These are phyloP conservation scores for Equus przewalskii DNA, from an alignment of 2,113 vertebrate species.

Conservation along the genomic window DNA sequence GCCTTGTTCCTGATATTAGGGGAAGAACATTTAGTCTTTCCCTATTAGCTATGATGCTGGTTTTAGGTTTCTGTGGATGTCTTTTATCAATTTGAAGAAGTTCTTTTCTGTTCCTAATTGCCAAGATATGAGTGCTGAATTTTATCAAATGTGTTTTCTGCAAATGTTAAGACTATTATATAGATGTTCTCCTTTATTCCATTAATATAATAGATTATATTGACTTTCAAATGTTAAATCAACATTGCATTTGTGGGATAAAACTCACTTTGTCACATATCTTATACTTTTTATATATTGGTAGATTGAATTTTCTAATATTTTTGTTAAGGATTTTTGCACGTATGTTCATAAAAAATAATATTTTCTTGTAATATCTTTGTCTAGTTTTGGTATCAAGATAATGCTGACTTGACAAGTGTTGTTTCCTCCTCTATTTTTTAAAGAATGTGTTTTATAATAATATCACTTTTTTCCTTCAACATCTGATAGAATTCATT, in stretches of 20 bases:
- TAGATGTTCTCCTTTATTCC: no score
- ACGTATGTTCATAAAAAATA: no score
- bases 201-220: no score
- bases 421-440: neutral
- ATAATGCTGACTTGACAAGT: neutral
- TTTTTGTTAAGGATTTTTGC: no score
- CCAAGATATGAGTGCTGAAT: neutral
- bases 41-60: neutral
- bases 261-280: neutral
- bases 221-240: neutral
- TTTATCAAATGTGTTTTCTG: no score
- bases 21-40: neutral
- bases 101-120: conserved; percentile 1
- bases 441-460: neutral
- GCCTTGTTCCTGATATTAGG: neutral
- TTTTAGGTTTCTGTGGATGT: neutral
- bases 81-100: neutral
- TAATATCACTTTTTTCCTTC: neutral
- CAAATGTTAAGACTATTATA: no score
- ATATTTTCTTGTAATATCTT: no score
- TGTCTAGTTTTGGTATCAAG: neutral
- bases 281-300: neutral
- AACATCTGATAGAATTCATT: neutral
- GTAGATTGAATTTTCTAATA: no score
- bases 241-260: neutral